A percentile compares a stretch with the other conserved stretches of the same genome.
phyloP scores from a whole-genome alignment of 2,113 vertebrate species.

The Mesembrinibis cayennensis region DNA sequence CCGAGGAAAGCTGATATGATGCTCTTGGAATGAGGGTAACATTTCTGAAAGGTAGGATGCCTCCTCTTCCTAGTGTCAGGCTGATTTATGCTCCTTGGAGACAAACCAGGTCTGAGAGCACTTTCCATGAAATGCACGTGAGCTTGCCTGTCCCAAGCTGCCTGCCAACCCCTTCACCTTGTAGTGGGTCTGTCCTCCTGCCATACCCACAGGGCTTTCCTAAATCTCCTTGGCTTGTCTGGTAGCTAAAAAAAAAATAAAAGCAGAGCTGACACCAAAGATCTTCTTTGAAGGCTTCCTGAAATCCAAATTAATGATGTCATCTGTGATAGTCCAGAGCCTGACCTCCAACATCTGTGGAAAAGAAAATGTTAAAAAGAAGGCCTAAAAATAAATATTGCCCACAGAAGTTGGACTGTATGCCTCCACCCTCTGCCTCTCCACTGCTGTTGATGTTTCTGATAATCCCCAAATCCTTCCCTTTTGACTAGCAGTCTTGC shows the following conservation, averaged over 20 bases:
- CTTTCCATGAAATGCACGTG: not conserved
- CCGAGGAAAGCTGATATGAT: not conserved
- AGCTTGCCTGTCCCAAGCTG: not conserved
- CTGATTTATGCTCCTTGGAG: not conserved
- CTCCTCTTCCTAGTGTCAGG: not conserved
- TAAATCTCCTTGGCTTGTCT: not conserved
- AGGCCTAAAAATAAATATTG: not conserved
- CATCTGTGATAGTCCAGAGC: not conserved
- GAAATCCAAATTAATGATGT: not conserved
- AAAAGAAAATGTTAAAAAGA: not conserved
- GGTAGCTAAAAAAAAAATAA: not conserved
- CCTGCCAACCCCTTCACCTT: not conserved
- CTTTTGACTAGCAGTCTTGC: not conserved
- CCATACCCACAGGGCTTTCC: not conserved
- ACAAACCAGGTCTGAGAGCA: not conserved
- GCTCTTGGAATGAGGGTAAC: not conserved
- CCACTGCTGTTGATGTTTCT: not conserved
- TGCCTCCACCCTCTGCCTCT: not conserved
- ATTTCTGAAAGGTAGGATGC: not conserved
- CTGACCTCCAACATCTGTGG: not conserved
- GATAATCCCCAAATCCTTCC: not conserved
- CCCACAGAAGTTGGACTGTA: not conserved
- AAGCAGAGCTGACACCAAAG: not conserved
- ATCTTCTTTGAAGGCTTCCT: not conserved
- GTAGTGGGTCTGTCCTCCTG: not conserved